Evolutionary conservation across 2,888 invertebrate species (phyloP).

Genomic region (Pedicia rivosa): DNA sequence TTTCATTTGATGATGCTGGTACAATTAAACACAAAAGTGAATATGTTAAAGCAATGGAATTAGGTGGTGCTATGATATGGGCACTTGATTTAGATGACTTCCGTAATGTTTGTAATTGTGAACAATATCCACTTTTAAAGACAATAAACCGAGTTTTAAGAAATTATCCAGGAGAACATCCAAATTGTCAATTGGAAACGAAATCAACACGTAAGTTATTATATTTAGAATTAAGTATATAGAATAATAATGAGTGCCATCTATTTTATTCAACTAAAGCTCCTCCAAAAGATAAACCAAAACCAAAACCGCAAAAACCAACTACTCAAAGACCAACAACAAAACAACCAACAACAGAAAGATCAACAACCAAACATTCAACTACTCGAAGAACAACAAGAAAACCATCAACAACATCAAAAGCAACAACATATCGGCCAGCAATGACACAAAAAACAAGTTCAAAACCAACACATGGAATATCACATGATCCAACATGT

Average conservation of each 20-base stretch:
- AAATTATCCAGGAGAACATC: slow-evolving; percentile 46
- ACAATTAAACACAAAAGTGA: slow-evolving; percentile 74
- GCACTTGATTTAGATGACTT: slow-evolving; percentile 80
- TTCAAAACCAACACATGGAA: neutral
- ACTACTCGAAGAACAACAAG: slow-evolving; percentile 11
- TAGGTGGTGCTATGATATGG: slow-evolving; percentile 85
- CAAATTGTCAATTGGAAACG: slow-evolving; percentile 39
- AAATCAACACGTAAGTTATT: too few species aligned
- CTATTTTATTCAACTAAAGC: neutral
- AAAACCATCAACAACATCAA: slow-evolving; percentile 10
- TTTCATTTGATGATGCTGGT: slow-evolving; percentile 75
- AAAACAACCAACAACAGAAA: slow-evolving; percentile 12
- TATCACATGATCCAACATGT: slow-evolving; percentile 10
- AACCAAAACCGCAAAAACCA: slow-evolving; percentile 4
- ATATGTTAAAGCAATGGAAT: slow-evolving; percentile 58
- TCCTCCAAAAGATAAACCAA: slow-evolving; percentile 8
- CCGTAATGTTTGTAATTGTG: slow-evolving; percentile 63
- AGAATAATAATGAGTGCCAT: neutral
- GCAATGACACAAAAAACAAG: neutral
- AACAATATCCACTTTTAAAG: slow-evolving; percentile 59
- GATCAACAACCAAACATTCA: slow-evolving; percentile 14
- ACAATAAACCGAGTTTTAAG: slow-evolving; percentile 69
- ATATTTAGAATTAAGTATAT: too few species aligned
- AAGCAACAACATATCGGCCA: neutral
- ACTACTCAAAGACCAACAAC: too few species aligned